Evolutionary conservation across 2,113 vertebrate genomes (phyloP).

Genomic region (Thryonomys swinderianus): DNA sequence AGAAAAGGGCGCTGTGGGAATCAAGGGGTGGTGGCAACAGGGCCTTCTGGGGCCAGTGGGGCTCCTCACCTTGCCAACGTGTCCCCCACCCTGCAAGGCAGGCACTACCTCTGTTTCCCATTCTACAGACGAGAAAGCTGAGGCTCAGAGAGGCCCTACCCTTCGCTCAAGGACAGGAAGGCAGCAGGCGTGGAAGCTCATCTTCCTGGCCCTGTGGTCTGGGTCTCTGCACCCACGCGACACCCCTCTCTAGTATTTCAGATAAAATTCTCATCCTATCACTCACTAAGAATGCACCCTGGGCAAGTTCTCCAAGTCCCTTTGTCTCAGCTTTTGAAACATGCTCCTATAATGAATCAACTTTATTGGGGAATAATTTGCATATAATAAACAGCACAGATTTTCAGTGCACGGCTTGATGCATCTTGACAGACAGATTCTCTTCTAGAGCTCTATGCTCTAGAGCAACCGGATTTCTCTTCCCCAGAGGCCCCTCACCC

Average conservation of each 20-base stretch:
- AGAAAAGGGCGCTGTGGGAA: neutral
- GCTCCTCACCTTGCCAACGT: no score
- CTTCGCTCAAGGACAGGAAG: neutral
- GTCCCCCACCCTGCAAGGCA: neutral
- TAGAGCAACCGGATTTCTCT: neutral
- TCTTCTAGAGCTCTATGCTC: neutral
- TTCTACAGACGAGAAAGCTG: neutral
- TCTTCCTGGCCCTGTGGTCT: neutral
- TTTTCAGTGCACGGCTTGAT: neutral
- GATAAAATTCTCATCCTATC: neutral
- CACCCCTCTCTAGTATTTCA: fast-evolving
- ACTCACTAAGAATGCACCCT: neutral
- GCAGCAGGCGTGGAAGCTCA: neutral
- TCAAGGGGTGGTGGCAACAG: neutral
- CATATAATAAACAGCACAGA: neutral
- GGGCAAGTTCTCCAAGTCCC: neutral
- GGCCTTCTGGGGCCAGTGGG: neutral
- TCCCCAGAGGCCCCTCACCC: neutral
- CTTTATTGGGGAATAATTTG: neutral
- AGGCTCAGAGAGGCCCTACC: neutral
- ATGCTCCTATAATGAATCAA: neutral
- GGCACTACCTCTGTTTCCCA: neutral
- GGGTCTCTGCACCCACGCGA: neutral
- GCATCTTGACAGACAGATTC: neutral
- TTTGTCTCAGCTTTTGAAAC: neutral